These are phyloP conservation scores for Clitarchus hookeri DNA, from an alignment of 2,888 invertebrate species.

Conservation along the genomic window DNA sequence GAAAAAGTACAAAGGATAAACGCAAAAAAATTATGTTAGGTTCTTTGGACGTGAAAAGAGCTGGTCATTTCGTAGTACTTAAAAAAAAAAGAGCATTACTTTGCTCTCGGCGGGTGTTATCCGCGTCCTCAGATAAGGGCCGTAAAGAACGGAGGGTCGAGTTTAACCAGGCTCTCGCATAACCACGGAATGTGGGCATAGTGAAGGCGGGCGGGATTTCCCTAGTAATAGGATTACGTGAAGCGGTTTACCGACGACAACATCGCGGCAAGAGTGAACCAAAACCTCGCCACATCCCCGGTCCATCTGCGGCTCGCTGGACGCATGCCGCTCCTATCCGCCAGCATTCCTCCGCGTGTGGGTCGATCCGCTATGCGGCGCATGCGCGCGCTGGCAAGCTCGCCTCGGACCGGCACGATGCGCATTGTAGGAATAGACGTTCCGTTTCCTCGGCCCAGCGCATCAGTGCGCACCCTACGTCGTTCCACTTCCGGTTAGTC, in stretches of 20 bases:
- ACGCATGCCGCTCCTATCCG: background rate
- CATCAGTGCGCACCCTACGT: too few species aligned
- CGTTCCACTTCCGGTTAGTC: too few species aligned
- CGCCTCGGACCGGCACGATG: too few species aligned
- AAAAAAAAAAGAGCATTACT: too few species aligned
- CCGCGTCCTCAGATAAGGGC: background rate
- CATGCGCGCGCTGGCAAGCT: background rate
- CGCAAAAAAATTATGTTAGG: too few species aligned
- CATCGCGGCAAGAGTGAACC: background rate
- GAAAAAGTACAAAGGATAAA: too few species aligned
- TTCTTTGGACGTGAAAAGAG: too few species aligned
- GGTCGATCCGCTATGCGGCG: background rate
- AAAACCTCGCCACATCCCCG: background rate
- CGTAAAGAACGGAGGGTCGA: background rate
- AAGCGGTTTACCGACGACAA: background rate
- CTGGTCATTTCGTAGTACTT: too few species aligned
- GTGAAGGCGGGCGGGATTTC: background rate
- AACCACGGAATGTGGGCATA: background rate
- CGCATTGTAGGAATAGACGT: too few species aligned
- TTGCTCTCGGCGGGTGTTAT: background rate
- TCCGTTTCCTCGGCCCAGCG: too few species aligned
- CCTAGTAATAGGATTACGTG: background rate
- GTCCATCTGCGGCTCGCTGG: background rate
- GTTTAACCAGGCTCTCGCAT: background rate
- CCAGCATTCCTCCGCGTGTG: background rate